Conservation (phyloP, 2,888 invertebrate genomes). For the Epistrophe eligans region DNA sequence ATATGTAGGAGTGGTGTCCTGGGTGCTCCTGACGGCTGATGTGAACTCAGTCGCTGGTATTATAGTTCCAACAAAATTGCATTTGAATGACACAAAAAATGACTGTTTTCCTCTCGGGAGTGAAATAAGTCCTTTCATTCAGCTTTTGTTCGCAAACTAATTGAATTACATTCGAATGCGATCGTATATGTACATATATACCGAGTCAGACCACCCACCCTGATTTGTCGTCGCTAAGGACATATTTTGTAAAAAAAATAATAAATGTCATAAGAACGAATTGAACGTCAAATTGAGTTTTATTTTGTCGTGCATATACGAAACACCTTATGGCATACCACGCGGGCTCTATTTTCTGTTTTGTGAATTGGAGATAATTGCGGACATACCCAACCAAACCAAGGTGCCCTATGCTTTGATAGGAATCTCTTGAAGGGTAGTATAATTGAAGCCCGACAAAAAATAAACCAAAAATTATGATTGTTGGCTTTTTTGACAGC, state of each 20-base stretch:
- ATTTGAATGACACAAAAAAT: slow-evolving; percentile 72
- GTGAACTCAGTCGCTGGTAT: slow-evolving; percentile 5
- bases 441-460: slow-evolving; percentile 14
- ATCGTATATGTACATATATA: background rate
- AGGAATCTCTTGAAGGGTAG: background rate
- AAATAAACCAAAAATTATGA: slow-evolving; percentile 32
- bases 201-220: background rate
- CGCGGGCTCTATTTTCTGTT: background rate
- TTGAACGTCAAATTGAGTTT: slow-evolving; percentile 47
- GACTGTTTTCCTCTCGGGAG: slow-evolving; percentile 36
- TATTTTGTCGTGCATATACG: slow-evolving; percentile 26
- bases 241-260: slow-evolving; percentile 44
- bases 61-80: slow-evolving; percentile 66
- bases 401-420: background rate
- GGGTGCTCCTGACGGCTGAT: background rate
- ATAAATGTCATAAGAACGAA: slow-evolving; percentile 39
- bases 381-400: slow-evolving; percentile 1
- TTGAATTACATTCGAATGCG: slow-evolving; percentile 66
- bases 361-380: slow-evolving; percentile 69
- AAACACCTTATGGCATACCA: slow-evolving; percentile 26
- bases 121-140: slow-evolving; percentile 35
- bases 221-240: slow-evolving; percentile 12
- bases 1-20: background rate
- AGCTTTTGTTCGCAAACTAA: slow-evolving; percentile 63
- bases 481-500: slow-evolving; percentile 69